A percentile compares a stretch with the other conserved stretches of the same genome.
These are phyloP conservation scores for Glaucomys volans DNA, from an alignment of 2,113 vertebrate species.

Conservation along the genomic window DNA sequence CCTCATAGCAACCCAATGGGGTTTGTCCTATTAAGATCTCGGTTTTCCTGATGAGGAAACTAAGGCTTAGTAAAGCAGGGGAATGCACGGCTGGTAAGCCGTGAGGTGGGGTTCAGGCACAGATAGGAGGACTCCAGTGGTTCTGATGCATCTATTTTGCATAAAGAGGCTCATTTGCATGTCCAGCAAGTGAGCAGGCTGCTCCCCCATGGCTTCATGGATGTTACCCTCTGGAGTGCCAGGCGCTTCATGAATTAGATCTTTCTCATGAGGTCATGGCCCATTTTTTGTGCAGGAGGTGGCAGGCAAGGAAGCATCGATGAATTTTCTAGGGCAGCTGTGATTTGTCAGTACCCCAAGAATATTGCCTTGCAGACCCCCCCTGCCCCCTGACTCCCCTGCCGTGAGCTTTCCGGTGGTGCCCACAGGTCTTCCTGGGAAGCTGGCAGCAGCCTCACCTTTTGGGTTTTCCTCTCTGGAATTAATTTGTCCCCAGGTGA, in stretches of 20 bases:
- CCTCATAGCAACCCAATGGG: not conserved
- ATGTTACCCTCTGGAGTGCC: not conserved
- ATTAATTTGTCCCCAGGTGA: conserved; percentile 64
- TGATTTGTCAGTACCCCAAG: not conserved
- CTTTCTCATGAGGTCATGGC: conserved; percentile 52
- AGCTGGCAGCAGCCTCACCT: not conserved
- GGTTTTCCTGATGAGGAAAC: conserved; percentile 34
- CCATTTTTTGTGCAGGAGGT: not conserved
- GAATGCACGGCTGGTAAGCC: not conserved
- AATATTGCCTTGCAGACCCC: not conserved
- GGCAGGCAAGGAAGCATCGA: not conserved
- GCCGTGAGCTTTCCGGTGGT: not conserved
- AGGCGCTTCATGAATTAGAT: conserved; percentile 50
- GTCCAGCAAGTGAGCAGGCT: not conserved
- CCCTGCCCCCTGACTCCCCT: not conserved
- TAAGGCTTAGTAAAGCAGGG: not conserved
- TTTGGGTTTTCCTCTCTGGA: conserved; percentile 35
- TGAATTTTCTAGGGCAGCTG: conserved; percentile 54
- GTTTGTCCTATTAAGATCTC: not conserved
- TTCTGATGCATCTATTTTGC: not conserved
- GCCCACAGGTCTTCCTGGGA: conserved; percentile 10
- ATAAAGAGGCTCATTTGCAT: conserved; percentile 4
- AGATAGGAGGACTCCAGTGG: not conserved
- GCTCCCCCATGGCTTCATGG: not conserved
- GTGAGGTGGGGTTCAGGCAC: too few relatives aligned